phyloP scores from a whole-genome alignment of 53 echinoderm and acorn worm species.

The Echinarachnius parma region DNA sequence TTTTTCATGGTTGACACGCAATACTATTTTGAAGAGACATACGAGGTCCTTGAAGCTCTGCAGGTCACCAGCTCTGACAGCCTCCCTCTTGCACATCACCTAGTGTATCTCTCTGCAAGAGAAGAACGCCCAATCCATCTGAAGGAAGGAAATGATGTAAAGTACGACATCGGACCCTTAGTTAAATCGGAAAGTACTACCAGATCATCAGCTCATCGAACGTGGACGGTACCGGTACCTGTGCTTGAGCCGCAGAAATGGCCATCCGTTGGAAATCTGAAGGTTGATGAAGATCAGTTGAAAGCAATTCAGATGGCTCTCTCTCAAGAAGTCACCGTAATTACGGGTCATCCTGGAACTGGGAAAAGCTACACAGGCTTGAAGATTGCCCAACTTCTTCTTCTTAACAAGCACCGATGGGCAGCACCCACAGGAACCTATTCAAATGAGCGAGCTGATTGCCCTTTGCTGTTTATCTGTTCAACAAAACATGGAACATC shows the following conservation, averaged over 20 bases:
- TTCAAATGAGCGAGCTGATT: constrained; percentile 1
- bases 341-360: constrained; percentile 88
- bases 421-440: too few relatives aligned
- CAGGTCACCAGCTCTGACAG: constrained; percentile 42
- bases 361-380: constrained; percentile 82
- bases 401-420: constrained; percentile 31
- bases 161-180: constrained; percentile 51
- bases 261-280: constrained; percentile 46
- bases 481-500: too few relatives aligned
- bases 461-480: constrained; percentile 76
- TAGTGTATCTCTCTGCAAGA: constrained; percentile 39
- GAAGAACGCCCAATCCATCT: constrained; percentile 46
- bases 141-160: constrained; percentile 6
- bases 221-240: constrained; percentile 9
- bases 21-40: constrained; percentile 84
- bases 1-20: constrained; percentile 78
- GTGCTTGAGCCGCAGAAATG: constrained; percentile 35
- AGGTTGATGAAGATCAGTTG: constrained; percentile 69
- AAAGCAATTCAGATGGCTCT: constrained; percentile 68
- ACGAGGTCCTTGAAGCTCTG: constrained; percentile 66
- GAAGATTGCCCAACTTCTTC: constrained; percentile 66
- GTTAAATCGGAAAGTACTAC: neutral
- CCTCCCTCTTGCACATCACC: constrained; percentile 63
- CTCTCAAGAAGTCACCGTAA: constrained; percentile 61
- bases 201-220: constrained; percentile 9